Conservation (phyloP, 2,888 invertebrate genomes). For the Orgyia antiqua region DNA sequence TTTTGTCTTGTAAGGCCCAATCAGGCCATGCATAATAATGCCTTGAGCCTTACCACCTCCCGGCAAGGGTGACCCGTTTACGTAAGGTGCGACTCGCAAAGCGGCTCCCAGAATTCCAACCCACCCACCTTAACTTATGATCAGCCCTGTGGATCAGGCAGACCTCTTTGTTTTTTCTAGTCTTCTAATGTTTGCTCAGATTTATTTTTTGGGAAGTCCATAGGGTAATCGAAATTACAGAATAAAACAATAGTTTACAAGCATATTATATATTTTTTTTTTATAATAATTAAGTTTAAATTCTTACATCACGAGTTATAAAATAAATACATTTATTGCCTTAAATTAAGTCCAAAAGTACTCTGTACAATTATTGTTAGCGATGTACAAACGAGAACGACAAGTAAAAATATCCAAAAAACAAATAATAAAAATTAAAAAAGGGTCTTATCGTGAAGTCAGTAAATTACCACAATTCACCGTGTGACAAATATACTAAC, state of each 20-base stretch:
- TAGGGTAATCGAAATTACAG: slow-evolving; percentile 7
- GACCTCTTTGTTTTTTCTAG: too few species aligned
- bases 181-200: too few species aligned
- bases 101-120: too few species aligned
- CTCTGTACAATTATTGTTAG: slow-evolving; percentile 78
- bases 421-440: slow-evolving; percentile 52
- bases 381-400: slow-evolving; percentile 77
- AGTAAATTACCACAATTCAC: slow-evolving; percentile 56
- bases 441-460: slow-evolving; percentile 62
- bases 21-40: too few species aligned
- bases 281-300: slow-evolving; percentile 78
- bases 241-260: slow-evolving; percentile 71
- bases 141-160: too few species aligned
- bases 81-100: too few species aligned
- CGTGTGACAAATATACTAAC: slow-evolving; percentile 66
- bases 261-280: slow-evolving; percentile 78
- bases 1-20: too few species aligned
- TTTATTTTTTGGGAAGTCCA: too few species aligned
- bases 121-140: too few species aligned
- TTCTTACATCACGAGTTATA: slow-evolving; percentile 79
- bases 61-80: too few species aligned
- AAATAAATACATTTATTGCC: slow-evolving; percentile 79
- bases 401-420: slow-evolving; percentile 68
- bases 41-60: too few species aligned
- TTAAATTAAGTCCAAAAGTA: slow-evolving; percentile 78